phyloP scores from a whole-genome alignment of 2,888 invertebrate genomes.

The Xestia rhomboidea region DNA sequence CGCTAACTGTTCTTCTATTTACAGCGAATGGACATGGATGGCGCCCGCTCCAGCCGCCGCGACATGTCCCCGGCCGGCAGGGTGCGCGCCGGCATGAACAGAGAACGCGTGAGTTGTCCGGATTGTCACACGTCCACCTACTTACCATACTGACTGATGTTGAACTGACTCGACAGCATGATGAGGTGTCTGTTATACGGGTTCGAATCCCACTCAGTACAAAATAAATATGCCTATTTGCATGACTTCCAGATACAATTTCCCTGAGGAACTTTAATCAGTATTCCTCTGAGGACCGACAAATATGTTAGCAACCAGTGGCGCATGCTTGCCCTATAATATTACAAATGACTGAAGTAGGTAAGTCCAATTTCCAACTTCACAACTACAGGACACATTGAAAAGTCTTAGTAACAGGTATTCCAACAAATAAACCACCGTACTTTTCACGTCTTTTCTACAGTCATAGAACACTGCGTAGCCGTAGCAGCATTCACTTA shows the following conservation, averaged over 20 bases:
- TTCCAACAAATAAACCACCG: constrained; percentile 25
- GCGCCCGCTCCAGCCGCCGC: constrained; percentile 94
- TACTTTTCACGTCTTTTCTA: constrained; percentile 31
- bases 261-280: constrained; percentile 29
- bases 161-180: constrained; percentile 23
- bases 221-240: constrained; percentile 33
- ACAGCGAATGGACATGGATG: constrained; percentile 90
- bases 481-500: constrained; percentile 44
- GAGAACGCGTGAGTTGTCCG: constrained; percentile 87
- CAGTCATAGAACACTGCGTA: constrained; percentile 46
- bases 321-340: constrained; percentile 38
- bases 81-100: constrained; percentile 92
- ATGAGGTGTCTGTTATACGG: constrained; percentile 20
- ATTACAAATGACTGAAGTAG: constrained; percentile 32
- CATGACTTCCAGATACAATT: constrained; percentile 51
- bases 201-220: constrained; percentile 45
- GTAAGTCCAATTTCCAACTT: constrained; percentile 44
- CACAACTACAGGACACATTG: constrained; percentile 27
- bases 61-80: constrained; percentile 96
- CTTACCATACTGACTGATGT: constrained; percentile 9
- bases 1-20: constrained; percentile 25
- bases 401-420: constrained; percentile 34
- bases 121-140: constrained; percentile 10
- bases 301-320: constrained; percentile 28
- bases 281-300: constrained; percentile 30